Percentiles rank a stretch among this genome's conserved stretches.
Evolutionary conservation across 2,113 vertebrate species (phyloP).

Genomic region (Cyrtonyx montezumae): DNA sequence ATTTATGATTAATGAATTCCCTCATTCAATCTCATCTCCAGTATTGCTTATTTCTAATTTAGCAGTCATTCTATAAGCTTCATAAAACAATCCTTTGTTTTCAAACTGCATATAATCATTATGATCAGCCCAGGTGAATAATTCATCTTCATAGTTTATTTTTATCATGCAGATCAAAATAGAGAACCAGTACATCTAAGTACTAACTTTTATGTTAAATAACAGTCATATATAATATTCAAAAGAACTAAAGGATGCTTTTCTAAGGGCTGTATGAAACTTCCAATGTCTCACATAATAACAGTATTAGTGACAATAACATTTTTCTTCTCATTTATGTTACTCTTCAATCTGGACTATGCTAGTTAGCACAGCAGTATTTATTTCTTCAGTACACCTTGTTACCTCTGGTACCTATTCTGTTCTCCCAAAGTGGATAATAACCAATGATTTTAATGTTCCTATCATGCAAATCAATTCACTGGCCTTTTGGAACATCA

Average conservation of each 20-base stretch:
- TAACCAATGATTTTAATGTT: slow-evolving; percentile 8
- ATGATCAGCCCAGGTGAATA: not conserved
- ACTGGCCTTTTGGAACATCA: not conserved
- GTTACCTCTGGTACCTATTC: not conserved
- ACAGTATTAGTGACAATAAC: not conserved
- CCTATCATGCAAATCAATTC: slow-evolving; percentile 26
- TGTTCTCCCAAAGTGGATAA: not conserved
- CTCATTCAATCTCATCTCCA: not conserved
- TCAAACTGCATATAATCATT: not conserved
- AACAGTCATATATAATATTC: not conserved
- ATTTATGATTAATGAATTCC: not conserved
- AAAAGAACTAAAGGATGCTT: not conserved
- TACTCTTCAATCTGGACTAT: not conserved
- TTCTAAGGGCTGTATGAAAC: not conserved
- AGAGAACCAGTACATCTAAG: not conserved
- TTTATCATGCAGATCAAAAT: fast-evolving
- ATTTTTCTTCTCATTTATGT: not conserved
- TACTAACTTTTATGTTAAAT: not conserved
- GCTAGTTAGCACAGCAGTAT: not conserved
- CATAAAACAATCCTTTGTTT: not conserved
- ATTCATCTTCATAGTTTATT: not conserved
- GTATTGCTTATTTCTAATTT: not conserved
- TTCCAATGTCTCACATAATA: not conserved
- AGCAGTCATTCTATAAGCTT: not conserved
- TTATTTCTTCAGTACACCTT: not conserved